These are phyloP conservation scores for Helicoverpa zea DNA, from an alignment of 1,140 invertebrate genomes.

Conservation along the genomic window DNA sequence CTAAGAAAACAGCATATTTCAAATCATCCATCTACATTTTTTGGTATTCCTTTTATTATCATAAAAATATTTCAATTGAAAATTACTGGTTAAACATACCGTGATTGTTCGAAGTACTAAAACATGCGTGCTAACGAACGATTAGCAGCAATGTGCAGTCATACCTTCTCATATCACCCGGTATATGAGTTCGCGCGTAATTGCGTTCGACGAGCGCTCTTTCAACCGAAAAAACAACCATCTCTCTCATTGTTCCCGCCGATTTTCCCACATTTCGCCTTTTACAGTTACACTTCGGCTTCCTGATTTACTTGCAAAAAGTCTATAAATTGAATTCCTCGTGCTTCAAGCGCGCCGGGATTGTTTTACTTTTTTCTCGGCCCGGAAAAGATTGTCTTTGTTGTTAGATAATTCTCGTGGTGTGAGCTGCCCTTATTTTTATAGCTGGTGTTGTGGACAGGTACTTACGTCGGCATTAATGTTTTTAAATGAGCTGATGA, in stretches of 20 bases:
- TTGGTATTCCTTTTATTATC: too few species aligned
- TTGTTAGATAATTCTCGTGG: slow-evolving; percentile 70
- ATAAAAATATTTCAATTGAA: too few species aligned
- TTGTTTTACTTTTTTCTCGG: slow-evolving; percentile 60
- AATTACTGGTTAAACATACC: too few species aligned
- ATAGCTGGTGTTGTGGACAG: slow-evolving; percentile 12
- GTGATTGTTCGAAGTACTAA: background rate
- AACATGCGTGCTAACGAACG: slow-evolving; percentile 40
- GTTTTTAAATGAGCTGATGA: background rate
- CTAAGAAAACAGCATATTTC: too few species aligned
- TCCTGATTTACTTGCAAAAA: slow-evolving; percentile 81
- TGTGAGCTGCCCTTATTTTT: slow-evolving; percentile 61
- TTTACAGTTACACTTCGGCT: slow-evolving; percentile 81
- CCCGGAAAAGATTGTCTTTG: slow-evolving; percentile 71
- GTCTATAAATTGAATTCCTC: slow-evolving; percentile 80
- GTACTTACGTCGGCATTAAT: background rate
- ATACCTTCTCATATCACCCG: slow-evolving; percentile 68
- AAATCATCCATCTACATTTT: too few species aligned
- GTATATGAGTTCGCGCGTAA: slow-evolving; percentile 75
- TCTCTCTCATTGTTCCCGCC: slow-evolving; percentile 79
- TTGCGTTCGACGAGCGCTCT: slow-evolving; percentile 82
- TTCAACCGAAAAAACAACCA: slow-evolving; percentile 81
- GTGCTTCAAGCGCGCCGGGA: slow-evolving; percentile 63
- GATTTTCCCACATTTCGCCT: slow-evolving; percentile 83
- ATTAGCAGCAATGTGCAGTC: slow-evolving; percentile 55